Conservation (phyloP, 2,113 vertebrate species). For the rabbit (Oryctolagus cuniculus) region mOryCun1.1 NC_091439.1:11758501-11759000, state of each 20-base stretch:
- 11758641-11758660: too few relatives aligned
- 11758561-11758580: too few relatives aligned
- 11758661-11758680: too few relatives aligned
- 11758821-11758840: conserved; percentile 10
- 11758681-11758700: too few relatives aligned
- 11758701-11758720: too few relatives aligned
- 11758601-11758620: too few relatives aligned
- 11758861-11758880: background rate
- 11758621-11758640: too few relatives aligned
- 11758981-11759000: background rate
- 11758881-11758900: background rate
- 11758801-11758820: background rate
- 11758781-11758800: background rate
- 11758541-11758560: too few relatives aligned
- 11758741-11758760: background rate
- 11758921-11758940: background rate
- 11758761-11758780: background rate
- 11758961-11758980: background rate
- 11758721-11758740: background rate
- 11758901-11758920: background rate
- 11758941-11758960: background rate
- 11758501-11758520: too few relatives aligned
- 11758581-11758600: too few relatives aligned
- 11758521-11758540: too few relatives aligned
- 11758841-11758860: conserved; percentile 1